Evolutionary conservation across 2,888 invertebrate genomes (phyloP).

Genomic region (Ochropleura leucogaster): DNA sequence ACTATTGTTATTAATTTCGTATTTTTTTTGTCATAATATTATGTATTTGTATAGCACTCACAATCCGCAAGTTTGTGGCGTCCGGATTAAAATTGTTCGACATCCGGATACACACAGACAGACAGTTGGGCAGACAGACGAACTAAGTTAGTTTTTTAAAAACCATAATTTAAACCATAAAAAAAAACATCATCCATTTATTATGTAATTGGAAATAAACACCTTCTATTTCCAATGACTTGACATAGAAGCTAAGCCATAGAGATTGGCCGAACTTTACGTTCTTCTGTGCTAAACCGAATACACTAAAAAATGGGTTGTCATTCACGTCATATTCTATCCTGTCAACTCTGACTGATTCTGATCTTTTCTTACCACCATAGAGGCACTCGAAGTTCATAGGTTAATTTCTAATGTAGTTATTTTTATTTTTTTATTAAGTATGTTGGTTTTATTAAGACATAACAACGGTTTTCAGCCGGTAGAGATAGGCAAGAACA

Average conservation of each 20-base stretch:
- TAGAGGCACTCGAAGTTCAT: no score
- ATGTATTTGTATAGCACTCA: no score
- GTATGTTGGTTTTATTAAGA: not conserved
- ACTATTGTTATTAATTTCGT: no score
- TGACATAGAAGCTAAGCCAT: not conserved
- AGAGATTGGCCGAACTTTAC: not conserved
- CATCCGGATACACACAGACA: no score
- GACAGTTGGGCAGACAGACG: no score
- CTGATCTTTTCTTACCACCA: no score
- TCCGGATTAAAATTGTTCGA: no score
- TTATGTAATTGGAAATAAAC: not conserved
- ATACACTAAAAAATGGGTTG: not conserved
- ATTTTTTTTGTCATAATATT: no score
- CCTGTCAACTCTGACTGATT: not conserved
- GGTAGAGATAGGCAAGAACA: not conserved
- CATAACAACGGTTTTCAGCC: not conserved
- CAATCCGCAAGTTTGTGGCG: no score
- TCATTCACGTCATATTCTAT: not conserved
- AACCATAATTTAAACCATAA: not conserved
- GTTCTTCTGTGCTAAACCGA: constrained; percentile 1
- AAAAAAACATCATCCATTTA: not conserved
- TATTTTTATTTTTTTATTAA: not conserved
- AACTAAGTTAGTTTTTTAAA: not conserved
- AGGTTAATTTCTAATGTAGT: not conserved
- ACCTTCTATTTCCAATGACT: no score